A percentile compares a stretch with the other conserved stretches of the same genome.
These are phyloP conservation scores for Lumbricus terrestris DNA, from an alignment of 2,888 invertebrate genomes.

Conservation along the genomic window DNA sequence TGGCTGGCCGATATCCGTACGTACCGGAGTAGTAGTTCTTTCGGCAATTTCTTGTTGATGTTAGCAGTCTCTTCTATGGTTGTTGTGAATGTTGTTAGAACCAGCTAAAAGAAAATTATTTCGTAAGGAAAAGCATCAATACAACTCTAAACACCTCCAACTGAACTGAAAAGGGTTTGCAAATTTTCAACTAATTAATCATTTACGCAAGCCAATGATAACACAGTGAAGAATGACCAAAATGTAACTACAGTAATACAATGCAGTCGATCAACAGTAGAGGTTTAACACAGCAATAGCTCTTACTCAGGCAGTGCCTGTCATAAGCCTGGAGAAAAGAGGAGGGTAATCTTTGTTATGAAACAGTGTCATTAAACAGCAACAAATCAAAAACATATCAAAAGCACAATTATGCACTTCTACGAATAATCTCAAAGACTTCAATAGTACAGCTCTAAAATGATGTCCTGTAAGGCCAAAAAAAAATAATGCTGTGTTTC, in stretches of 20 bases:
- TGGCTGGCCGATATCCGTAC: background rate
- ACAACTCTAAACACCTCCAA: background rate
- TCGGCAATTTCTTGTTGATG: slow-evolving; percentile 91
- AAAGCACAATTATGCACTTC: background rate
- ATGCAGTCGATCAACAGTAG: background rate
- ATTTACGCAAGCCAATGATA: background rate
- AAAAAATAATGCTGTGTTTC: too few species aligned
- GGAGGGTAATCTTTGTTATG: too few species aligned
- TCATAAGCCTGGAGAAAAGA: too few species aligned
- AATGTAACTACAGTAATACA: background rate
- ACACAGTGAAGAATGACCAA: background rate
- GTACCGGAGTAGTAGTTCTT: slow-evolving; percentile 83
- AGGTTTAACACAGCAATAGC: background rate
- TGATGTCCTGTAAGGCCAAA: background rate
- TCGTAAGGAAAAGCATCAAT: background rate
- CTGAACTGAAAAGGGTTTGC: background rate
- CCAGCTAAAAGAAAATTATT: slow-evolving; percentile 8
- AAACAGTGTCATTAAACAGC: too few species aligned
- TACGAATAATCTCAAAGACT: too few species aligned
- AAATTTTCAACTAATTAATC: background rate
- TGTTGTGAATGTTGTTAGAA: slow-evolving; percentile 20
- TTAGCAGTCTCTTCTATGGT: slow-evolving; percentile 20
- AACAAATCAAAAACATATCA: too few species aligned
- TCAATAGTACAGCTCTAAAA: background rate
- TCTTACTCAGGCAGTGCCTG: too few species aligned